Evolutionary conservation across 2,888 invertebrate genomes (phyloP).

Genomic region (Drosophila austrosaltans): DNA sequence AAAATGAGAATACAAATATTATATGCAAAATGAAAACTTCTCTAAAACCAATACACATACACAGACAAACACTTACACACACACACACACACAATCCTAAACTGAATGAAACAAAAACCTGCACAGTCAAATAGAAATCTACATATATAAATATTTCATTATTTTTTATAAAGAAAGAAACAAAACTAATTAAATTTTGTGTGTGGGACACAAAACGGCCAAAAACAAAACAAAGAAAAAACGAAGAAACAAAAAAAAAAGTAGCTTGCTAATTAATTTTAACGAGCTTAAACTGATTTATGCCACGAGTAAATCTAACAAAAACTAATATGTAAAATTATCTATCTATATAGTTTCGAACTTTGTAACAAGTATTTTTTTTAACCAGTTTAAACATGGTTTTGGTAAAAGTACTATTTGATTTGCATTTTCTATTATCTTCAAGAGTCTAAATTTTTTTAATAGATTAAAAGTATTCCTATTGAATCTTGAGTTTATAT

Average conservation of each 20-base stretch:
- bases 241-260: constrained; percentile 10
- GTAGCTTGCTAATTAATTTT: constrained; percentile 51
- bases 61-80: constrained; percentile 12
- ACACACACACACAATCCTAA: constrained; percentile 44
- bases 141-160: constrained; percentile 45
- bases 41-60: constrained; percentile 33
- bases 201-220: constrained; percentile 46
- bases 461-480: too few relatives aligned
- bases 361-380: not conserved
- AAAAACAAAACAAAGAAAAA: constrained; percentile 17
- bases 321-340: not conserved
- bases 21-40: constrained; percentile 41
- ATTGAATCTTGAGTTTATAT: not conserved
- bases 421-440: too few relatives aligned
- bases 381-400: too few relatives aligned
- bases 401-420: too few relatives aligned
- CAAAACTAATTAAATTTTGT: constrained; percentile 25
- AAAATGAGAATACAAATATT: constrained; percentile 44
- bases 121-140: constrained; percentile 40
- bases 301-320: constrained; percentile 11
- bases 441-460: too few relatives aligned
- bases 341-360: constrained; percentile 42
- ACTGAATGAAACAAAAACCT: constrained; percentile 53
- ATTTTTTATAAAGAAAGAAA: constrained; percentile 55
- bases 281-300: constrained; percentile 57